phyloP scores from a whole-genome alignment of 2,888 invertebrate genomes.

The Yponomeuta malinellus region DNA sequence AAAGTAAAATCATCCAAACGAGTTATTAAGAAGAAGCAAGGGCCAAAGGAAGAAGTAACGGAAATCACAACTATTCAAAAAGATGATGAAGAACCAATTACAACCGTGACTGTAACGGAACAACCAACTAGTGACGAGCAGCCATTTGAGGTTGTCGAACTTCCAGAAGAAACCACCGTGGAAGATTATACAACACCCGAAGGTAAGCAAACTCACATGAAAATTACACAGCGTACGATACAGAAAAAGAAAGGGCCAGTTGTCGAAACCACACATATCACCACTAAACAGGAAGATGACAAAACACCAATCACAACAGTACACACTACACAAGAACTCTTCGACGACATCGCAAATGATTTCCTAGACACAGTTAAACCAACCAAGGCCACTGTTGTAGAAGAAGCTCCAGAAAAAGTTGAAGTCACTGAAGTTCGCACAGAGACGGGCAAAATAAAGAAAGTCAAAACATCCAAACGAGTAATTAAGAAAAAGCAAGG shows the following conservation, averaged over 20 bases:
- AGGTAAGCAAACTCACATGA: conserved; percentile 34
- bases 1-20: conserved; percentile 22
- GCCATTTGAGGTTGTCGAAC: conserved; percentile 22
- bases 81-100: conserved; percentile 41
- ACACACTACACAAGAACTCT: conserved; percentile 19
- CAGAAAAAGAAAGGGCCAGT: conserved; percentile 27
- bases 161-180: conserved; percentile 38
- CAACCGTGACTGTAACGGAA: conserved; percentile 33
- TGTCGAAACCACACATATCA: conserved; percentile 26
- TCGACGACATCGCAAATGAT: conserved; percentile 18
- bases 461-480: conserved; percentile 24
- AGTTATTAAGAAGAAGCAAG: conserved; percentile 36
- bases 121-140: conserved; percentile 18
- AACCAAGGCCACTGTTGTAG: conserved; percentile 22
- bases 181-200: conserved; percentile 22
- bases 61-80: conserved; percentile 34
- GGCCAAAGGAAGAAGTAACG: conserved; percentile 32
- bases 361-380: conserved; percentile 24
- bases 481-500: conserved; percentile 45
- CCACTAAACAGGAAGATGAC: conserved; percentile 35
- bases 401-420: conserved; percentile 22
- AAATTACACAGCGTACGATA: conserved; percentile 23
- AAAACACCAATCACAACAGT: conserved; percentile 26
- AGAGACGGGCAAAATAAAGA: conserved; percentile 22
- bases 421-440: conserved; percentile 24